Evolutionary conservation across 2,113 vertebrate genomes (phyloP).

Genomic region (Apeltes quadracus): DNA sequence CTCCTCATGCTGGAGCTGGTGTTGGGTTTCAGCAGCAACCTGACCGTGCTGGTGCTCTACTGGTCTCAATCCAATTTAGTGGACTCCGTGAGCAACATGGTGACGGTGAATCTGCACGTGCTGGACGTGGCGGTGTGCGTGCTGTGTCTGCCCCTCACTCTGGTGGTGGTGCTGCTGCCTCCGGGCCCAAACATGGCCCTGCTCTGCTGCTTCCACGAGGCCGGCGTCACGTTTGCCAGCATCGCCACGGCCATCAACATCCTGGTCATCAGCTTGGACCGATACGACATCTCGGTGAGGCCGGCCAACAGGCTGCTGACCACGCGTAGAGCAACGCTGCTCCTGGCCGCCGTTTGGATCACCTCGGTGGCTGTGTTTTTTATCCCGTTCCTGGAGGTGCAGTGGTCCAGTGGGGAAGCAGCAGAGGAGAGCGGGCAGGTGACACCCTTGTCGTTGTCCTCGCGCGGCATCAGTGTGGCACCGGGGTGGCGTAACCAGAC

Average conservation of each 20-base stretch:
- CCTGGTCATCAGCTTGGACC: constrained; percentile 83
- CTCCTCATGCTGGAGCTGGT: constrained; percentile 84
- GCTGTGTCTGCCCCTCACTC: constrained; percentile 82
- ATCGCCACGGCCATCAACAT: constrained; percentile 83
- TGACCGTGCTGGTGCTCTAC: constrained; percentile 83
- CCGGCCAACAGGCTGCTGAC: constrained; percentile 83
- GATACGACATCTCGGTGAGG: constrained; percentile 83
- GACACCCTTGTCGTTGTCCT: constrained; percentile 24
- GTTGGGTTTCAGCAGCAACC: constrained; percentile 84
- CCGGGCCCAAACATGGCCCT: constrained; percentile 78
- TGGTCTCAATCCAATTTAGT: constrained; percentile 83
- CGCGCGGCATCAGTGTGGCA: constrained; percentile 19
- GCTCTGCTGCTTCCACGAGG: constrained; percentile 85
- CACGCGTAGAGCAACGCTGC: constrained; percentile 70
- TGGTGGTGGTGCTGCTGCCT: constrained; percentile 79
- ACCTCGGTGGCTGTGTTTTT: constrained; percentile 82
- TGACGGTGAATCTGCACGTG: constrained; percentile 82
- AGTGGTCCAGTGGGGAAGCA: constrained; percentile 66
- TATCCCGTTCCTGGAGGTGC: constrained; percentile 83
- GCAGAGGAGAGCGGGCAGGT: constrained; percentile 37
- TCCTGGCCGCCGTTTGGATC: constrained; percentile 80
- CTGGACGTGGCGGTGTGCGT: constrained; percentile 83
- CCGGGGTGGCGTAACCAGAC: constrained; percentile 77
- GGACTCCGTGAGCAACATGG: constrained; percentile 85
- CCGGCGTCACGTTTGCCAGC: constrained; percentile 83